A percentile compares a stretch with the other conserved stretches of the same genome.
Evolutionary conservation across 37 sponge, comb jelly and placozoan genomes (phyloP).

Genomic region (Haliclona indistincta): DNA sequence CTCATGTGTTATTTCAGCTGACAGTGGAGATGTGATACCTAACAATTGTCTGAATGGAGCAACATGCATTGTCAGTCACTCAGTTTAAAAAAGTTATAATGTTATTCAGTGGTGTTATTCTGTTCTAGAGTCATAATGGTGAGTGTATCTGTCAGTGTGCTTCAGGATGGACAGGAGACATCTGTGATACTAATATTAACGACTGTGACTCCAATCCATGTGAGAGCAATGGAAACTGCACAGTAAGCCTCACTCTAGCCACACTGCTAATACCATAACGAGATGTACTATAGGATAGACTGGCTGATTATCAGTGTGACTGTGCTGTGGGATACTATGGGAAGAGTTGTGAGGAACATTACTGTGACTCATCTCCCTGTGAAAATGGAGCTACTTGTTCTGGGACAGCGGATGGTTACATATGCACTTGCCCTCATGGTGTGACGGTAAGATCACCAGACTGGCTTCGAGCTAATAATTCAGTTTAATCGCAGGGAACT

Average conservation of each 20-base stretch:
- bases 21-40: too few relatives aligned
- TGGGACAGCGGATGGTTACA: background rate
- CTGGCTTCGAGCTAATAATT: too few relatives aligned
- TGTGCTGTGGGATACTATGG: background rate
- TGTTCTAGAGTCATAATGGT: too few relatives aligned
- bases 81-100: too few relatives aligned
- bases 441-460: too few relatives aligned
- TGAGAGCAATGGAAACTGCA: background rate
- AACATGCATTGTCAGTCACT: too few relatives aligned
- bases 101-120: too few relatives aligned
- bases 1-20: too few relatives aligned
- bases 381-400: background rate
- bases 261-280: too few relatives aligned
- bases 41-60: too few relatives aligned
- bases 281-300: constrained; percentile 6
- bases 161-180: background rate
- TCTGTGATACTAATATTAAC: constrained; percentile 1
- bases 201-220: background rate
- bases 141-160: background rate
- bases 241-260: too few relatives aligned
- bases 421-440: background rate
- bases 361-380: constrained; percentile 2
- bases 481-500: too few relatives aligned
- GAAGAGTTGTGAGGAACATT: background rate
- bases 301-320: constrained; percentile 6